Evolutionary conservation across 1,140 invertebrate genomes (phyloP).

Genomic region (Proctacanthus coquilletti): DNA sequence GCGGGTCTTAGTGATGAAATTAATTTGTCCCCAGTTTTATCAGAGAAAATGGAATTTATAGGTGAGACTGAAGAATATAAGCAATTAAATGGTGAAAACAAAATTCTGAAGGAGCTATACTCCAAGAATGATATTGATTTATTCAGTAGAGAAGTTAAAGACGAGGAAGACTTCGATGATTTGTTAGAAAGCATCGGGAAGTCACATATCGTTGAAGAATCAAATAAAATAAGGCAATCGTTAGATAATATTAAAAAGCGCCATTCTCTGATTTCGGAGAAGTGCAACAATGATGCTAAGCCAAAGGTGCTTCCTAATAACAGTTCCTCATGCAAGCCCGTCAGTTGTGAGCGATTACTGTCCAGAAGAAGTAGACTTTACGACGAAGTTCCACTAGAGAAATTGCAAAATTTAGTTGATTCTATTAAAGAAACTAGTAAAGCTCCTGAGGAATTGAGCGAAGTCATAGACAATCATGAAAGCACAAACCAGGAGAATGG

Average conservation of each 20-base stretch:
- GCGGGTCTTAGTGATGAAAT: too few relatives aligned
- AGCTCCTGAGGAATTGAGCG: neutral
- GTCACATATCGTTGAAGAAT: constrained; percentile 15
- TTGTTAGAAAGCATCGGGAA: constrained; percentile 22
- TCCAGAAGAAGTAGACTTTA: constrained; percentile 25
- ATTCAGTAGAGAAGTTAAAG: too few relatives aligned
- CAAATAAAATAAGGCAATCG: constrained; percentile 25
- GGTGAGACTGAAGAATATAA: too few relatives aligned
- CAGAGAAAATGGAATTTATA: too few relatives aligned
- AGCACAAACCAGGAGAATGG: neutral
- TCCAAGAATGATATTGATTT: constrained; percentile 11
- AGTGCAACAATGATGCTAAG: too few relatives aligned
- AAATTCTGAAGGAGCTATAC: too few relatives aligned
- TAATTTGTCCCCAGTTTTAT: too few relatives aligned
- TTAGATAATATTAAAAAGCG: constrained; percentile 23
- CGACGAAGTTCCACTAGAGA: constrained; percentile 15
- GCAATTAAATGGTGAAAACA: too few relatives aligned
- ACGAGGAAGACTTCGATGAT: constrained; percentile 26
- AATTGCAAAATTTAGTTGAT: neutral
- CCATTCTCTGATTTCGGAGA: constrained; percentile 1
- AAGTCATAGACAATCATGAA: constrained; percentile 3
- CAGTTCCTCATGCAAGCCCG: too few relatives aligned
- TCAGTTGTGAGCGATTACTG: constrained; percentile 17
- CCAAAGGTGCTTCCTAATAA: too few relatives aligned
- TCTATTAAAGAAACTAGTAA: constrained; percentile 4